Evolutionary conservation across 2,113 vertebrate genomes (phyloP).

Genomic region (Leuciscus idus): DNA sequence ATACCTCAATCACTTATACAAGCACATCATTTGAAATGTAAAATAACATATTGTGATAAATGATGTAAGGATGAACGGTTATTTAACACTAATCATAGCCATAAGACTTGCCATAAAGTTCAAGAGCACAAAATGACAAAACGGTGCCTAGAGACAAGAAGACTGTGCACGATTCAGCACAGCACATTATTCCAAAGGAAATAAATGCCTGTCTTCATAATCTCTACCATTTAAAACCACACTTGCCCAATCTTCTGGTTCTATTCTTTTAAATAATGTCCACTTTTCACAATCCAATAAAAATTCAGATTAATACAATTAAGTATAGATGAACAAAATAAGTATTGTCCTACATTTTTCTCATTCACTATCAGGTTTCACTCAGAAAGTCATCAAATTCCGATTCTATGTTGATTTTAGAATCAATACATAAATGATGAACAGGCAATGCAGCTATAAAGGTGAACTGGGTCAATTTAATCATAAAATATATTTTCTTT

Average conservation of each 20-base stretch:
- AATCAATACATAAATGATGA: background rate
- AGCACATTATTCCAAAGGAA: background rate
- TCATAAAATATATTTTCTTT: background rate
- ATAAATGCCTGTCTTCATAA: background rate
- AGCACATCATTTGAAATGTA: background rate
- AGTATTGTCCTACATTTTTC: background rate
- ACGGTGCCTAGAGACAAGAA: conserved; percentile 50
- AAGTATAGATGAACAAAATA: background rate
- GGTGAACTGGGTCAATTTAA: background rate
- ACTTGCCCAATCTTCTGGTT: background rate
- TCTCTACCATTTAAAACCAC: background rate
- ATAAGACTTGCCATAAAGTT: conserved; percentile 27
- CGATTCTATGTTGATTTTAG: background rate
- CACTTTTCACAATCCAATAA: background rate
- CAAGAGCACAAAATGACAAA: conserved; percentile 69
- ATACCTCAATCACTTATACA: background rate
- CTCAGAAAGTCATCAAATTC: background rate
- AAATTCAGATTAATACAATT: background rate
- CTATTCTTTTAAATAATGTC: background rate
- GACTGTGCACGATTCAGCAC: background rate
- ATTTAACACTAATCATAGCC: conserved; percentile 72
- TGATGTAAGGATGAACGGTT: conserved; percentile 76
- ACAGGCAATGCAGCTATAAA: background rate
- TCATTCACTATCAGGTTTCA: conserved; percentile 8
- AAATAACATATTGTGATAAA: conserved; percentile 70